A percentile compares a stretch with the other conserved stretches of the same genome.
Evolutionary conservation across 1,140 invertebrate genomes (phyloP).

Genomic region (Thaumatotibia leucotreta): DNA sequence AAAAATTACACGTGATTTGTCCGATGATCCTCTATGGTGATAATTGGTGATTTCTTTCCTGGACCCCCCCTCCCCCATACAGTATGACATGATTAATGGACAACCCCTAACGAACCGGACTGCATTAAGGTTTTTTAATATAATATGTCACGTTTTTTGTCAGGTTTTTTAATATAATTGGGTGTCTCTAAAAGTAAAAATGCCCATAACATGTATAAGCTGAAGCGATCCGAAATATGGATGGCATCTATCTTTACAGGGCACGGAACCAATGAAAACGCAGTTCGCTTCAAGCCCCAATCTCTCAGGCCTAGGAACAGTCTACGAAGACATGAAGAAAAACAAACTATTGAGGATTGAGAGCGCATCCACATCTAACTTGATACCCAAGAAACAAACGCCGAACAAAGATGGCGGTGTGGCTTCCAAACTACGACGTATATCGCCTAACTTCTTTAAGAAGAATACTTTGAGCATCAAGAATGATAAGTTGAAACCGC

Average conservation of each 20-base stretch:
- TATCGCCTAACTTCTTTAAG: slow-evolving; percentile 57
- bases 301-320: slow-evolving; percentile 34
- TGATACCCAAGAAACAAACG: slow-evolving; percentile 24
- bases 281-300: slow-evolving; percentile 65
- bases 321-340: slow-evolving; percentile 40
- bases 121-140: no score
- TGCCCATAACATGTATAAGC: no score
- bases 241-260: slow-evolving; percentile 31
- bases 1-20: no score
- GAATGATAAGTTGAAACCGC: slow-evolving; percentile 31
- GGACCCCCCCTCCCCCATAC: no score
- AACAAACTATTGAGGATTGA: slow-evolving; percentile 39
- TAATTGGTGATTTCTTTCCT: no score
- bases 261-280: slow-evolving; percentile 38
- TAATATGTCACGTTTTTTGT: no score
- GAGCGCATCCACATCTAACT: slow-evolving; percentile 55
- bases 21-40: no score
- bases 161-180: no score
- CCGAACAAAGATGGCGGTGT: slow-evolving; percentile 35
- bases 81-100: no score
- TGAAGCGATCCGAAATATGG: no score
- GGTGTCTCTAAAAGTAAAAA: no score
- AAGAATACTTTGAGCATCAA: slow-evolving; percentile 35
- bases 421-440: slow-evolving; percentile 32
- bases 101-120: no score